Conservation (phyloP, 1,140 invertebrate species). For the Platorchestia sp. region DNA sequence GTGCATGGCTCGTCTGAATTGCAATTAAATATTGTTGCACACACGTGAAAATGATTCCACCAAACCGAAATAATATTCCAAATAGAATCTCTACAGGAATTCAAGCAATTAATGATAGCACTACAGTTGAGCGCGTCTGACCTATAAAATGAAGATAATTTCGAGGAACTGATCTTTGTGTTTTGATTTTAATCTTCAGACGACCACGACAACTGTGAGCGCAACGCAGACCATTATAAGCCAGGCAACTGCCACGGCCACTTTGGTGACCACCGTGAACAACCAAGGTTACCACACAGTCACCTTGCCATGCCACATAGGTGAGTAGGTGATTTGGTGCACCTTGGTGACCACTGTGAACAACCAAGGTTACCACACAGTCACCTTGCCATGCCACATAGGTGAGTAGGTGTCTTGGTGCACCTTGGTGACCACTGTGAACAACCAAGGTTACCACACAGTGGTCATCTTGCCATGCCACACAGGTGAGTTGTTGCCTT, state of each 20-base stretch:
- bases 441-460: background rate
- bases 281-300: constrained; percentile 13
- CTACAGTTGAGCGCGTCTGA: background rate
- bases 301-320: constrained; percentile 38
- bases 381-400: constrained; percentile 30
- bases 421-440: background rate
- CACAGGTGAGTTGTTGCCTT: background rate
- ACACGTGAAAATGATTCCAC: no score
- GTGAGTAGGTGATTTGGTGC: background rate
- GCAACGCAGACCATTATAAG: background rate
- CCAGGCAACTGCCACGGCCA: background rate
- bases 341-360: background rate
- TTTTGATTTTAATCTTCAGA: background rate
- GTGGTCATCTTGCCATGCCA: constrained; percentile 15
- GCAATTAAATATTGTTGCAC: no score
- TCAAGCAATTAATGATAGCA: background rate
- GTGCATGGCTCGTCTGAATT: no score
- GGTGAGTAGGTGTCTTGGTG: background rate
- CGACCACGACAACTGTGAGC: constrained; percentile 7
- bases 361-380: background rate
- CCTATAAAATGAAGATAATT: background rate
- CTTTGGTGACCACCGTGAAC: background rate
- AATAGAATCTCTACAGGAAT: no score
- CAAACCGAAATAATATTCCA: no score
- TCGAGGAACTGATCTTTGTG: no score